Base-by-base conservation (phyloP, 2,113 vertebrate species). In the Anhinga rufa region DNA sequence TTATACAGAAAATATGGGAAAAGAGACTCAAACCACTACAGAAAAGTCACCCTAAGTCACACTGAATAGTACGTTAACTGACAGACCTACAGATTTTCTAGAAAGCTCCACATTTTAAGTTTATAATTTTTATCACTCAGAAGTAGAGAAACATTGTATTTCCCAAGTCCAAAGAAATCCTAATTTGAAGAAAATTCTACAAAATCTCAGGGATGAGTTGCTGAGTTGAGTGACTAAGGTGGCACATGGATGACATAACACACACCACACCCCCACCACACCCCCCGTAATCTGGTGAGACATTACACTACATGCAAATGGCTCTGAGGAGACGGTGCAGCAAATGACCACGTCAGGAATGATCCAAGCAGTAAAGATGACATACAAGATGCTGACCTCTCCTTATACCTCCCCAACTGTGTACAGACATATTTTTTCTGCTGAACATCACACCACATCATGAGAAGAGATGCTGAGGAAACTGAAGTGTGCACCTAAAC, bases 321-420 rank as follows among this genome's bases (percentile, higher is more conserved):
- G 17, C 36, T 60, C 51, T 3, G 44, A 46, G 62, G 64, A 36
- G 69, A 26, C 0, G 7, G 57, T 12, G 51, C 46, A 11, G 48
- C 51, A 9, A 54, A 17, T 1, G 8, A 13, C 34, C 31, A 7
- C 1, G 1, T 13, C 21, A 62, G 75, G 55, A 69, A 54, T 0
- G 31, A 38, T 24, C 46, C 48, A n/a, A 29, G 81, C 24, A 13
- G 69, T 49, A 28, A 31, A n/a, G n/a, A 36, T 0, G 4, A 17
- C 74, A 25, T 2, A 12, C 48, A 2, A 3, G 26, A 36, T 16
- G 48, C 48, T n/a, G 48, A 42, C 40, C 26, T 62, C 80, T 61
- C 54, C 61, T 32, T 21, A 49, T 3, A 28, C 58, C 38, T 64
- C 19, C 36, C 9, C 9, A 22, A 3, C 42, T 4, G 4, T 9